phyloP scores from a whole-genome alignment of 2,797 vertebrate species.

The Pangasius mekongensis region DNA sequence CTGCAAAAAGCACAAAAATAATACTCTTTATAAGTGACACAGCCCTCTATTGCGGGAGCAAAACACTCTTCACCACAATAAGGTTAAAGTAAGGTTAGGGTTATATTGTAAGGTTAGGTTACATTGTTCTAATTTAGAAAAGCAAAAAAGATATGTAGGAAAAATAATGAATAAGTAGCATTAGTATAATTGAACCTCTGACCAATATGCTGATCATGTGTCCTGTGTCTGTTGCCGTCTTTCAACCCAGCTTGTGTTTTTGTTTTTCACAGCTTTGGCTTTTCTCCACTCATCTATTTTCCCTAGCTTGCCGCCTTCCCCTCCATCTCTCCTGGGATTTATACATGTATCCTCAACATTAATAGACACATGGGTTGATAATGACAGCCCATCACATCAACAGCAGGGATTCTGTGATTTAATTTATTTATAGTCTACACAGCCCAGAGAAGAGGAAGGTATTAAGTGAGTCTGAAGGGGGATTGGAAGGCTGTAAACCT shows the following conservation, averaged over 20 bases:
- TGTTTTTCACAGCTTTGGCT: constrained; percentile 62
- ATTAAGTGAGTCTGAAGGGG: constrained; percentile 36
- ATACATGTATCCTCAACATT: constrained; percentile 39
- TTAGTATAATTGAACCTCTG: constrained; percentile 64
- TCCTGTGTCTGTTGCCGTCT: constrained; percentile 58
- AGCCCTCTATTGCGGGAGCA: constrained; percentile 69
- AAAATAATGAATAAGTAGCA: constrained; percentile 44
- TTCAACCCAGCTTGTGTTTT: constrained; percentile 64
- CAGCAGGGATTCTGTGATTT: constrained; percentile 51
- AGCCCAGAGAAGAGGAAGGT: constrained; percentile 16
- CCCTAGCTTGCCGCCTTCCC: constrained; percentile 42
- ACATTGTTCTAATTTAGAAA: neutral
- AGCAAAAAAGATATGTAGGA: constrained; percentile 47
- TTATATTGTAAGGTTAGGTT: neutral
- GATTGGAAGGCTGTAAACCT: constrained; percentile 25
- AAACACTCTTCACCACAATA: constrained; percentile 71
- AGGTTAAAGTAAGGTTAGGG: constrained; percentile 8
- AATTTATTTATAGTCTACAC: constrained; percentile 58
- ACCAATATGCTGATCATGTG: constrained; percentile 77
- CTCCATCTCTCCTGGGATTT: constrained; percentile 38
- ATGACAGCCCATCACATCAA: constrained; percentile 61
- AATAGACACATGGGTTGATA: constrained; percentile 47
- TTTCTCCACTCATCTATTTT: constrained; percentile 61
- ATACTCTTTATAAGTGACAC: constrained; percentile 52
- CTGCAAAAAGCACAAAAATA: constrained; percentile 4